Conservation (phyloP, 2,113 vertebrate genomes). For the Acanthisitta chloris region DNA sequence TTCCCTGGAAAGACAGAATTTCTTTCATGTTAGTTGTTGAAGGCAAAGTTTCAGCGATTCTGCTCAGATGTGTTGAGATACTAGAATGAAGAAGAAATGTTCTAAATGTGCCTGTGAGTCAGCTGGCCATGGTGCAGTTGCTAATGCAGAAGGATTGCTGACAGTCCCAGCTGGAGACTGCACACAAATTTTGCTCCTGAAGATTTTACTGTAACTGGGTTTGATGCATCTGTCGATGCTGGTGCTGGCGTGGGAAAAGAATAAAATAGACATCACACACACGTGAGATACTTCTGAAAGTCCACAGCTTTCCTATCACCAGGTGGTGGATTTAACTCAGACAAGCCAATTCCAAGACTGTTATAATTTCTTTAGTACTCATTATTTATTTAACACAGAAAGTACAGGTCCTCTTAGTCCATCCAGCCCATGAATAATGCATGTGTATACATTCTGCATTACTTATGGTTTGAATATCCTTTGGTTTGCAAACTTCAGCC, state of each 20-base stretch:
- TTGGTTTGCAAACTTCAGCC: neutral
- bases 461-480: neutral
- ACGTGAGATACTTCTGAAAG: neutral
- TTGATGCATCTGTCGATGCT: neutral
- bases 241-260: neutral
- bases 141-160: neutral
- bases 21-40: neutral
- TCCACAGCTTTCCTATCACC: neutral
- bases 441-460: neutral
- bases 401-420: neutral
- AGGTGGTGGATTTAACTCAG: neutral
- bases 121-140: neutral
- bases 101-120: neutral
- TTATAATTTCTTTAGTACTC: neutral
- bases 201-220: neutral
- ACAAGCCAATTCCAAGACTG: neutral
- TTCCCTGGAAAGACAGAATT: neutral
- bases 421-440: neutral
- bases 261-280: neutral
- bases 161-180: neutral
- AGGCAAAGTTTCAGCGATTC: neutral
- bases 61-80: neutral
- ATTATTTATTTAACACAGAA: conserved; percentile 28
- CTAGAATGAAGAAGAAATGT: neutral
- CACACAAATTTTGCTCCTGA: neutral